Conservation (phyloP, 1,140 invertebrate species). For the Drosophila nebulosa region DNA sequence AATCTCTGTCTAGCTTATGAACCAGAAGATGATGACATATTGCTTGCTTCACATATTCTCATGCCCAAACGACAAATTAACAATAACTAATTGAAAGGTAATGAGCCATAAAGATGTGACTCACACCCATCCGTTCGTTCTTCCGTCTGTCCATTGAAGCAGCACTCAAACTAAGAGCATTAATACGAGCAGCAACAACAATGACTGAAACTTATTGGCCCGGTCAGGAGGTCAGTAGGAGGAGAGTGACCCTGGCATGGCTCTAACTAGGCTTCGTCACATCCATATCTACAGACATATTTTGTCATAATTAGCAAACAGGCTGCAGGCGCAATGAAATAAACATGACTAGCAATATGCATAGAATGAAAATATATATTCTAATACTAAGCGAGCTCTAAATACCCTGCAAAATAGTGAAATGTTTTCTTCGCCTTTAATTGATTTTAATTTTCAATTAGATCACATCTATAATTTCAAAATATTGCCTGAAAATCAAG, state of each 20-base stretch:
- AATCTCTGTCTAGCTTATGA: slow-evolving; percentile 1
- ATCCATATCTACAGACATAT: slow-evolving; percentile 22
- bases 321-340: slow-evolving; percentile 34
- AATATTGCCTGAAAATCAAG: too few relatives aligned
- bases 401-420: not conserved
- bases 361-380: not conserved
- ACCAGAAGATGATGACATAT: slow-evolving; percentile 6
- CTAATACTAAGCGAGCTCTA: not conserved
- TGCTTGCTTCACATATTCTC: not conserved
- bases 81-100: slow-evolving; percentile 70
- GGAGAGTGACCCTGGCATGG: not conserved
- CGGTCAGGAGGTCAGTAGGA: too few relatives aligned
- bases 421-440: too few relatives aligned
- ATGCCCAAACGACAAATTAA: slow-evolving; percentile 62
- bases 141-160: slow-evolving; percentile 2
- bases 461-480: too few relatives aligned
- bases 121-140: not conserved
- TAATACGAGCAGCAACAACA: slow-evolving; percentile 6
- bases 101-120: slow-evolving; percentile 48
- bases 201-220: slow-evolving; percentile 18
- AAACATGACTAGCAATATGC: slow-evolving; percentile 19
- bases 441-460: not conserved
- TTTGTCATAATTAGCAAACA: slow-evolving; percentile 60
- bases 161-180: slow-evolving; percentile 15
- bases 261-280: slow-evolving; percentile 25